Evolutionary conservation across 2,113 vertebrate genomes (phyloP).

Genomic region (Syngnathus scovelli): DNA sequence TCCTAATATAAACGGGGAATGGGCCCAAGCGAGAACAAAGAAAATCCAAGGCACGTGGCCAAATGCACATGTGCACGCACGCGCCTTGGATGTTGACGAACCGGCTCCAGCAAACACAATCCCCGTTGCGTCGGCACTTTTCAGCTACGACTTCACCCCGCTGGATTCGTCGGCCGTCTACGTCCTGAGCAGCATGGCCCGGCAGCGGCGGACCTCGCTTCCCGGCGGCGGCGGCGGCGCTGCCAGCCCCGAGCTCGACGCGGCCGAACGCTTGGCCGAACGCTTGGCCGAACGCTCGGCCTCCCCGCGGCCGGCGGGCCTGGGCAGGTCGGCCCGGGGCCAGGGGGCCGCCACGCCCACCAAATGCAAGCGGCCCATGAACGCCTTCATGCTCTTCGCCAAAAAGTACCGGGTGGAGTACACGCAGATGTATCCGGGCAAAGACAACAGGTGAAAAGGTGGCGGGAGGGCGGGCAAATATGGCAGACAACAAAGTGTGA

Average conservation of each 20-base stretch:
- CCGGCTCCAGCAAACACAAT: no score
- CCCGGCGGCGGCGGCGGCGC: slow-evolving; percentile 76
- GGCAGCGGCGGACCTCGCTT: slow-evolving; percentile 89
- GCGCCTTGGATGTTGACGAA: no score
- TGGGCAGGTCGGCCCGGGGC: slow-evolving; percentile 80
- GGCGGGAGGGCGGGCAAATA: no score
- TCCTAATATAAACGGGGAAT: no score
- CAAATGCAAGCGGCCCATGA: slow-evolving; percentile 99
- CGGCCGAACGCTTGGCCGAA: slow-evolving; percentile 69
- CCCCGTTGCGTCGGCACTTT: not conserved
- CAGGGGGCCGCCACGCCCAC: slow-evolving; percentile 84
- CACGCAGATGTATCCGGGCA: slow-evolving; percentile 99
- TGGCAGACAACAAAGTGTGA: not conserved
- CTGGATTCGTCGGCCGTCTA: slow-evolving; percentile 98
- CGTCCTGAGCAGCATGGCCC: slow-evolving; percentile 97
- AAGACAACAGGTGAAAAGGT: slow-evolving; percentile 89
- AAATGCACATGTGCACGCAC: no score
- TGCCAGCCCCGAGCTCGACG: slow-evolving; percentile 82
- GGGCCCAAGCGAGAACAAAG: no score
- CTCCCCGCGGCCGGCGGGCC: slow-evolving; percentile 75
- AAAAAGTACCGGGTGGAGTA: slow-evolving; percentile 99
- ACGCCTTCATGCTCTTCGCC: slow-evolving; percentile 99
- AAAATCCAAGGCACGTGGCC: no score
- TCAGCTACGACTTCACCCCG: slow-evolving; percentile 95
- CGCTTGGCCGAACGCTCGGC: slow-evolving; percentile 63